phyloP scores from a whole-genome alignment of 2,888 invertebrate species.

The Kuschelorhynchus macadamiae region DNA sequence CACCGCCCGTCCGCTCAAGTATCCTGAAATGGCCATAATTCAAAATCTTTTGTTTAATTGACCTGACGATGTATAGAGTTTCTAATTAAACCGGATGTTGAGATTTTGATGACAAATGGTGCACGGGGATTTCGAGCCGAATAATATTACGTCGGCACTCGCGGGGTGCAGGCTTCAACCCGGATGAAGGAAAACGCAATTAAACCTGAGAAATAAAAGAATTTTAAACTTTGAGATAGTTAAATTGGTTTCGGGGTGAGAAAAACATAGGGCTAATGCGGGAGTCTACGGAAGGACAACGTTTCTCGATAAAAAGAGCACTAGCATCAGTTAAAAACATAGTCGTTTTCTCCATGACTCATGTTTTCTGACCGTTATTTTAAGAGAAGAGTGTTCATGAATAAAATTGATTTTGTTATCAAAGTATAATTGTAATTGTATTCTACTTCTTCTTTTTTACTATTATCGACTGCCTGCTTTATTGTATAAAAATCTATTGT shows the following conservation, averaged over 20 bases:
- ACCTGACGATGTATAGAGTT: constrained; percentile 49
- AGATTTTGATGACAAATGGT: constrained; percentile 51
- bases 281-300: too few species aligned
- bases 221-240: constrained; percentile 35
- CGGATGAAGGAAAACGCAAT: constrained; percentile 38
- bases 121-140: constrained; percentile 41
- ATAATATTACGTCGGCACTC: constrained; percentile 39
- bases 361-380: too few species aligned
- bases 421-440: too few species aligned
- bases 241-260: constrained; percentile 35
- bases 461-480: too few species aligned
- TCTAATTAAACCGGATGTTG: constrained; percentile 50
- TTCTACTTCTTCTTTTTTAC: too few species aligned
- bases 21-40: constrained; percentile 44
- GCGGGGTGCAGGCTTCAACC: constrained; percentile 3
- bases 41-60: constrained; percentile 49
- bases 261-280: constrained; percentile 20
- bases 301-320: too few species aligned
- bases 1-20: constrained; percentile 7
- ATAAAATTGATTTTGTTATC: too few species aligned
- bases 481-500: too few species aligned
- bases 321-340: too few species aligned
- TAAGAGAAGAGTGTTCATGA: too few species aligned
- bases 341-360: too few species aligned
- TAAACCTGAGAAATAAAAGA: constrained; percentile 44